Evolutionary conservation across 2,888 invertebrate genomes (phyloP), one percentile per base, ranked within the genome.

Genomic region (Himalopsyche anomala): DNA sequence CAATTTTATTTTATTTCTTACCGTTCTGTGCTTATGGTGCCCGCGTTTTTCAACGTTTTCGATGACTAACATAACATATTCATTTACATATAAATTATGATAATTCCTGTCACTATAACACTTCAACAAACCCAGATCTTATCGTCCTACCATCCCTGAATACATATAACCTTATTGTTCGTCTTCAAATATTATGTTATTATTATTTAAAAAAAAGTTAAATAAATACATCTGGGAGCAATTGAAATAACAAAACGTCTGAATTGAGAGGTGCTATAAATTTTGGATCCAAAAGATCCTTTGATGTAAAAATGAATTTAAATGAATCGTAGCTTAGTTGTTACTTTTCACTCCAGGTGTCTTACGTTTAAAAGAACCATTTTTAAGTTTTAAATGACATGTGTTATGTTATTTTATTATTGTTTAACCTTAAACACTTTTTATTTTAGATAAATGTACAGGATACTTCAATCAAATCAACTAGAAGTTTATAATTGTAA

Each of bases 21-120:
- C 28, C 40, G 40, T 45, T 45, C 9, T 45, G 45, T 11, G 8
- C 9, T 9, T 3, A 45, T 45, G 8, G 4, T 0, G 9, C 45
- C 11, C 9, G 45, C 45, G 45, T 2, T 2, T 4, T 3, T 15
- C 12, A 51, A 15, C 2, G 51, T 51, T 51, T 51, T 2, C 51
- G 12, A 51, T 51, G 15, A 2, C 51, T 51, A 15, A 28, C 28
- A 19, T 62, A 19, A 62, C 62, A 19, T 62, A 62, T 62, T 62
- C 28, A 62, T 62, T 62, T 62, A 19, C 62, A 19, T 62, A 62
- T n/a, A 62, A 62, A 62, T 62, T 62, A 62, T 62, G 62, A 62
- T 62, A 62, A 62, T 62, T 62, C 28, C 19, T 62, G 62, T 62
- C 62, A 62, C 62, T 28, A 19, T 19, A 62, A 62, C 62, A 62